phyloP scores from a whole-genome alignment of 2,113 vertebrate species.

The Ondatra zibethicus region DNA sequence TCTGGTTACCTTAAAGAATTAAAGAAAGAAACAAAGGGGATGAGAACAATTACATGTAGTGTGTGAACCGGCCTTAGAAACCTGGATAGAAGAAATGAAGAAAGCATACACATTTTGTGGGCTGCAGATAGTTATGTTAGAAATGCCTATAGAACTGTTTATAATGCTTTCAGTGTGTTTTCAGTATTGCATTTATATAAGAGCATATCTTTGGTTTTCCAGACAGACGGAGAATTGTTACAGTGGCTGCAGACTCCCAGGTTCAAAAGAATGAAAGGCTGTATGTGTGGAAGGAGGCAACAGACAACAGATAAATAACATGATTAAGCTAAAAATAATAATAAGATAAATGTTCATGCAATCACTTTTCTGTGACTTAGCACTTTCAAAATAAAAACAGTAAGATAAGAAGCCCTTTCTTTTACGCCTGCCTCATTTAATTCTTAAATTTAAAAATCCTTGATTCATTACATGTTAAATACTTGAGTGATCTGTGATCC shows the following conservation, averaged over 20 bases:
- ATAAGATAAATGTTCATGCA: neutral
- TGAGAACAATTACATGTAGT: neutral
- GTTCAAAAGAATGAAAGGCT: neutral
- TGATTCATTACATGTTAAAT: neutral
- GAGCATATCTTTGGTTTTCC: constrained; percentile 13
- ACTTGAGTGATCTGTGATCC: neutral
- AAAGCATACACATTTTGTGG: neutral
- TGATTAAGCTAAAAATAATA: neutral
- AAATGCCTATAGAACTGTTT: neutral
- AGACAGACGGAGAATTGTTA: neutral
- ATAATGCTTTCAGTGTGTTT: neutral
- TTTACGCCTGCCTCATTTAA: neutral
- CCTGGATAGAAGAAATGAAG: neutral
- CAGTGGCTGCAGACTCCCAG: neutral
- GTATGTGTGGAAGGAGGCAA: neutral
- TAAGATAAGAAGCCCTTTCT: neutral
- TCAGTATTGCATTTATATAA: constrained; percentile 26
- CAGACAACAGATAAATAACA: neutral
- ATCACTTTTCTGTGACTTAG: neutral
- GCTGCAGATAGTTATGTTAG: neutral
- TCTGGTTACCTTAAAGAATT: neutral
- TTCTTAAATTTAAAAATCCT: neutral
- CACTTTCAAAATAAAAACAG: neutral
- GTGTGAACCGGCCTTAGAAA: neutral
- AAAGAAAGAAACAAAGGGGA: neutral